Evolutionary conservation across 2,888 invertebrate genomes (phyloP), one percentile per base, ranked within the genome.

Genomic region (Heliconius hortense): DNA sequence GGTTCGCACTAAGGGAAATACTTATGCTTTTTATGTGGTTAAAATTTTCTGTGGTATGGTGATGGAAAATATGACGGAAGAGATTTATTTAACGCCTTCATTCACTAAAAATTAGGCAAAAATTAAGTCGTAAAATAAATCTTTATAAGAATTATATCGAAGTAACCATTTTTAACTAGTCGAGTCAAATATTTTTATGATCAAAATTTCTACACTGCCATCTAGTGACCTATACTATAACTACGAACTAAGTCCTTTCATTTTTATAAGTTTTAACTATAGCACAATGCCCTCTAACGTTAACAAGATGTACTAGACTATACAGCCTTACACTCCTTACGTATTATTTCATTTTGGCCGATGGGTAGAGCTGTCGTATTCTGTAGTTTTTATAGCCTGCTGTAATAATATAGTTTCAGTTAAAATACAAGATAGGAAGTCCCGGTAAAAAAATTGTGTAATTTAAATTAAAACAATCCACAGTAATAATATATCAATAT

Each of bases 241-340:
- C 68, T 63, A 63, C 31, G n/a, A 76, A 48, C 68, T 64, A 63
- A 26, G 31, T 15, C 21, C 64, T 18, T 56, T 53, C 56, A 31
- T 53, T 4, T 26, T 8, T 56, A 4, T 26, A 59, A 24, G 24
- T 4, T 35, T 21, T 26, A 62, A 21, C 56, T 48, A 13, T 5
- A 21, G 31, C 7, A 70, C 43, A 63, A 26, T 71, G 79, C 77
- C 79, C 72, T 79, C 79, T 79, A 68, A 62, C 62, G 73, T 62
- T 68, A 60, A 26, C 31, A 5, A 18, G 7, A 28, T 59, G 70
- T 73, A 77, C 77, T 79, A n/a, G 15, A 31, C n/a, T 28, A 70
- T 18, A 53, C 15, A 13, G 43, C 24, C 39, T n/a, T 24, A 13
- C 4, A 43, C 21, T 48, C 48, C 48, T 21, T 48, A 48, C 7